Evolutionary conservation across 2,113 vertebrate genomes (phyloP), one percentile per base, ranked within the genome.

Genomic region (Poeciliopsis occidentalis): DNA sequence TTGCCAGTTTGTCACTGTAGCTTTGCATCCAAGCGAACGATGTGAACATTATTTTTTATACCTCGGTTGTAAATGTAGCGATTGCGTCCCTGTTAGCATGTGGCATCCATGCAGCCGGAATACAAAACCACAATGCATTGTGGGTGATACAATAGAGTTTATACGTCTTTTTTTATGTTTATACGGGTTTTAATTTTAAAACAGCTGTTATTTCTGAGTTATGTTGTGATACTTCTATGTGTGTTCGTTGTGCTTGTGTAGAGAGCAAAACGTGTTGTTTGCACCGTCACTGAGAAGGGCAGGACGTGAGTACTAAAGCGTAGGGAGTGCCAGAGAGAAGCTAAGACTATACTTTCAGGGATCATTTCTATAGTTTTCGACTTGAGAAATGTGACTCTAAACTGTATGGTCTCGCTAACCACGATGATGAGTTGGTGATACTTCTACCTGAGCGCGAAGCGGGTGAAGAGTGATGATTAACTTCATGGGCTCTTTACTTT

Each of bases 321-420:
- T 0, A 19, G 10, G 15, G 0, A 0, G 0, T 0, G 0, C 0
- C 0, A 0, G 0, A 0, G 0, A 0, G 0, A 0, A 0, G 19
- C 41, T 31, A 91, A 89, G 89, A 92, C 91, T 91, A 92, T 94
- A 92, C 92, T 92, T 93, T 93, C 90, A 93, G 91, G 91, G 90
- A 93, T 93, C 87, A 91, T 93, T 91, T 93, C 88, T 94, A 91
- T 92, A 94, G 92, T 92, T 41, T 0, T 0, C 80, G 0, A 91
- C 84, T 92, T 64, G 86, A 82, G 92, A 88, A 91, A 88, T 92
- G 91, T 82, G 86, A 82, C 89, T 85, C 82, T 70, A 90, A 88
- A 81, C 0, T 71, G 91, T 79, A 29, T 78, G 62, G 88, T 89
- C 90, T 90, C 87, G 82, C 90, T 79, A 82, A 22, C 79, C 88